These are phyloP conservation scores for Carcina quercana DNA, from an alignment of 2,888 invertebrate species.

Conservation along the genomic window DNA sequence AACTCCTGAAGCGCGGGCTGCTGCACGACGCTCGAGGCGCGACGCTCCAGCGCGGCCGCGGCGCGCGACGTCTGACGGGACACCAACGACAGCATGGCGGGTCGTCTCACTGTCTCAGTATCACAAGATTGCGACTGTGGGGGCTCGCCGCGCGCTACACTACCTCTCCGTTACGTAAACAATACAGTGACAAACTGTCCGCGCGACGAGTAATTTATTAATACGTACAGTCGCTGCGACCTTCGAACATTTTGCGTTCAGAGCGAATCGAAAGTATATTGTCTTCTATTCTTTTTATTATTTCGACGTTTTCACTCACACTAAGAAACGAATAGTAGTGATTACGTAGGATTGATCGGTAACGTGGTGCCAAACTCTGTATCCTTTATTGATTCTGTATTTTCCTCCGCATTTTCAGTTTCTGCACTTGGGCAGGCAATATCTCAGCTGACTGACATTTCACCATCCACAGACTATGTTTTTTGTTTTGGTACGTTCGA, in stretches of 20 bases:
- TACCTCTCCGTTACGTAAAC: conserved; percentile 33
- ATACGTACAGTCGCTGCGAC: conserved; percentile 28
- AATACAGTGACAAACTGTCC: background rate
- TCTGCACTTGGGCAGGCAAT: no score
- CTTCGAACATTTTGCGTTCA: conserved; percentile 64
- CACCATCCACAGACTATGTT: no score
- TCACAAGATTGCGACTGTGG: conserved; percentile 9
- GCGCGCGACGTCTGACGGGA: conserved; percentile 76
- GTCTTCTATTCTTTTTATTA: background rate
- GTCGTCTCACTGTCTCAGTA: conserved; percentile 8
- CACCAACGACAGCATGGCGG: conserved; percentile 33
- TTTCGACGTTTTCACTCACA: background rate
- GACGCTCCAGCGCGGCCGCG: conserved; percentile 72
- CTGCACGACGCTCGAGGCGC: conserved; percentile 77
- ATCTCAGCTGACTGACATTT: no score
- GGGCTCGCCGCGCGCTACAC: background rate
- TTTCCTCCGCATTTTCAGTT: no score
- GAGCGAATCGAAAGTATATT: conserved; percentile 33
- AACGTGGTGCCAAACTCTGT: no score
- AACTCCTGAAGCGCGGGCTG: conserved; percentile 79
- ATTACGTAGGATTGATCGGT: no score
- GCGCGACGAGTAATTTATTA: conserved; percentile 23
- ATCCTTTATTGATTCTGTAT: no score
- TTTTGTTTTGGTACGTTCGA: no score
- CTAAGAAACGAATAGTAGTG: no score